Percentiles rank a stretch among this genome's conserved stretches.
phyloP scores from a whole-genome alignment of 2,113 vertebrate genomes.

The Xyrauchen texanus region DNA sequence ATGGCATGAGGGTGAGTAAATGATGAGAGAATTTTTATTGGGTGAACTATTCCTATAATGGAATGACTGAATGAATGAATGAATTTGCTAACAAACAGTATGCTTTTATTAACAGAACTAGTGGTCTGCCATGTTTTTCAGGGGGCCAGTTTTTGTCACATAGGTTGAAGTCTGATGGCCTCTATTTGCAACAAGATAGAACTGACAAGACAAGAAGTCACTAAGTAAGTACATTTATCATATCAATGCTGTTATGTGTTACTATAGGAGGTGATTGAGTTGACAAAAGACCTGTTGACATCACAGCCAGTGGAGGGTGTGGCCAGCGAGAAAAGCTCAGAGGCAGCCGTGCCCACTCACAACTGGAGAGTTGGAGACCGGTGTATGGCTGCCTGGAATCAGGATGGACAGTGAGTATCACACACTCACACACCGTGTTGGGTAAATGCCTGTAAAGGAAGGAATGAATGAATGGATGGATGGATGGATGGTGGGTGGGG shows the following conservation, averaged over 20 bases:
- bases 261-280: conserved; percentile 93
- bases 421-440: neutral
- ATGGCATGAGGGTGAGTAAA: too few relatives aligned
- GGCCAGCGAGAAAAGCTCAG: conserved; percentile 79
- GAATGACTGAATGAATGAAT: too few relatives aligned
- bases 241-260: conserved; percentile 6
- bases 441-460: neutral
- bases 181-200: neutral
- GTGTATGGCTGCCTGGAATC: conserved; percentile 93
- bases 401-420: conserved; percentile 97
- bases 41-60: too few relatives aligned
- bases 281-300: conserved; percentile 95
- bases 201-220: neutral
- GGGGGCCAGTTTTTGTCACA: neutral
- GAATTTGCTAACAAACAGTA: too few relatives aligned
- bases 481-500: neutral
- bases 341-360: conserved; percentile 76
- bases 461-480: too few relatives aligned
- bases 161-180: neutral
- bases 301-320: conserved; percentile 87
- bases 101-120: neutral
- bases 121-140: conserved; percentile 10
- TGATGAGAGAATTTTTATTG: too few relatives aligned
- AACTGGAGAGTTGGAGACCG: conserved; percentile 92
- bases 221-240: neutral